Evolutionary conservation across 2,113 vertebrate species (phyloP).

Genomic region (Syngnathus typhle): DNA sequence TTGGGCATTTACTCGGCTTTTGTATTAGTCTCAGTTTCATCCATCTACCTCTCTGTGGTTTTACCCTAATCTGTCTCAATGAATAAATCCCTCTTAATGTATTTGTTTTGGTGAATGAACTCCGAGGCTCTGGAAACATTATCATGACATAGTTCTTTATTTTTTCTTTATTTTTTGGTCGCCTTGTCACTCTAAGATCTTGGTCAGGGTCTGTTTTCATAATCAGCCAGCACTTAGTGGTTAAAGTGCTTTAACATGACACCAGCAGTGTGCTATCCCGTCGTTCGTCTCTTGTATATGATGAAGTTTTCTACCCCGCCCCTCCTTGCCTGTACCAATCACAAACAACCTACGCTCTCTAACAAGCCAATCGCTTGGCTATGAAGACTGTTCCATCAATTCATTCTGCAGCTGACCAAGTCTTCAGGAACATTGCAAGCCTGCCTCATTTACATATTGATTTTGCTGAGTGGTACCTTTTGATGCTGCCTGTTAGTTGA

Average conservation of each 20-base stretch:
- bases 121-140: constrained; percentile 5
- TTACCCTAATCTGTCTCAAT: constrained; percentile 48
- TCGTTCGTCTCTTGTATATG: constrained; percentile 21
- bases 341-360: constrained; percentile 19
- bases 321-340: constrained; percentile 50
- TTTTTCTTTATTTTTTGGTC: background rate
- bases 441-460: constrained; percentile 61
- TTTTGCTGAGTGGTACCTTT: constrained; percentile 60
- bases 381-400: constrained; percentile 61
- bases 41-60: constrained; percentile 30
- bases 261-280: constrained; percentile 36
- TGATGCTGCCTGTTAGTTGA: constrained; percentile 51
- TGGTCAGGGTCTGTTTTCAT: background rate
- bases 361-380: constrained; percentile 55
- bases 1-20: constrained; percentile 16
- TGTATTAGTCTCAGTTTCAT: constrained; percentile 22
- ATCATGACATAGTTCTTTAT: too few relatives aligned
- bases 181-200: background rate
- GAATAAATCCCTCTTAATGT: constrained; percentile 36
- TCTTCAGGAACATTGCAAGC: constrained; percentile 61
- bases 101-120: constrained; percentile 6
- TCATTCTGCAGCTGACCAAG: constrained; percentile 55
- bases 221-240: background rate
- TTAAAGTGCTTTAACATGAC: constrained; percentile 31
- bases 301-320: constrained; percentile 35